Evolutionary conservation across 2,888 invertebrate species (phyloP).

Genomic region (Schizaphis graminum): DNA sequence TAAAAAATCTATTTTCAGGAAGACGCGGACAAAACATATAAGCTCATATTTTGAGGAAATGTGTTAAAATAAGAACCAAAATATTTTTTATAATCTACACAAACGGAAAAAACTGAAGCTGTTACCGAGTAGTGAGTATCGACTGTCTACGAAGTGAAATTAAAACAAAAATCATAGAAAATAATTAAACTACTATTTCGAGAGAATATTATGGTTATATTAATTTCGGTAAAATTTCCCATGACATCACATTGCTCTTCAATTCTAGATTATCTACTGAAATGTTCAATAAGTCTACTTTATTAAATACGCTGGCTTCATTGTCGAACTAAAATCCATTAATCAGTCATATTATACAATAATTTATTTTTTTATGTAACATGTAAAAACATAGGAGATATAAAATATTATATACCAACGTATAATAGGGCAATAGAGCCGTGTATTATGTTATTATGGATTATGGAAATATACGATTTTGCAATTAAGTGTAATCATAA

Average conservation of each 20-base stretch:
- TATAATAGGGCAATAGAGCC: background rate
- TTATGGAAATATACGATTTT: background rate
- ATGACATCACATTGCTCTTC: background rate
- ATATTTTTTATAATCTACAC: background rate
- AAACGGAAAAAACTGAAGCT: background rate
- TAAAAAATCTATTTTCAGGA: background rate
- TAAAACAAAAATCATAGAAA: background rate
- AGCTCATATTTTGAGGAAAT: background rate
- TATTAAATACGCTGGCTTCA: background rate
- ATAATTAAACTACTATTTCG: background rate
- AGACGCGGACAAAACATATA: background rate
- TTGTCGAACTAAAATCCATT: background rate
- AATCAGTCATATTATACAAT: background rate
- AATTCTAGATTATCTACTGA: background rate
- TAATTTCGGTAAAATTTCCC: background rate
- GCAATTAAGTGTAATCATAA: background rate
- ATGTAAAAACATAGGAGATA: background rate
- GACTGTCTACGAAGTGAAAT: background rate
- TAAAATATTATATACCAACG: background rate
- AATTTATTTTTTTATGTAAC: background rate
- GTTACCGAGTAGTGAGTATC: background rate
- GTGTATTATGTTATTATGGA: background rate
- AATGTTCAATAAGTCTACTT: background rate
- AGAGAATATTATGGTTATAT: background rate
- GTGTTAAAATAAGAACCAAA: background rate